phyloP scores from a whole-genome alignment of 2,113 vertebrate genomes.

The Opisthocomus hoazin region DNA sequence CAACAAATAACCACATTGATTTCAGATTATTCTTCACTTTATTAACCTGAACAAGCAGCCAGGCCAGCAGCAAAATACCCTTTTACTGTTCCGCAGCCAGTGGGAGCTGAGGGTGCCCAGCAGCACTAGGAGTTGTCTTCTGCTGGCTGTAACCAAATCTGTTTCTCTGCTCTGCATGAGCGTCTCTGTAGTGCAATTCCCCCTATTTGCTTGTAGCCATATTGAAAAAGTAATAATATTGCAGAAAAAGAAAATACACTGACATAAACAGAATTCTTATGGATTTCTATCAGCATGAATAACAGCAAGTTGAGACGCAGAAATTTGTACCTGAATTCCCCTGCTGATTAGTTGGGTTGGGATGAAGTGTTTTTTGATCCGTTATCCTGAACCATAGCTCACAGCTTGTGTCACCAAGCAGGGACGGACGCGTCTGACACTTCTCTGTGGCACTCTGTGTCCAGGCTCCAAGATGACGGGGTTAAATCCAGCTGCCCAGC shows the following conservation, averaged over 20 bases:
- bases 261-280: not conserved
- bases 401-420: not conserved
- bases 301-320: not conserved
- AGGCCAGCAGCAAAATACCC: not conserved
- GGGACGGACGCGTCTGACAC: no score
- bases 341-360: no score
- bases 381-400: not conserved
- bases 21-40: no score
- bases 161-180: not conserved
- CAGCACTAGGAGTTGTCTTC: not conserved
- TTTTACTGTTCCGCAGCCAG: not conserved
- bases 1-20: not conserved
- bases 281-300: not conserved
- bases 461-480: no score
- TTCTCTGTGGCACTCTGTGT: not conserved
- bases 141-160: not conserved
- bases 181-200: not conserved
- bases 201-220: not conserved
- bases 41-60: not conserved
- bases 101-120: not conserved
- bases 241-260: not conserved
- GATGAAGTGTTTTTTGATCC: not conserved
- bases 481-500: not conserved
- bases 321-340: not conserved
- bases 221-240: not conserved